A percentile compares a stretch with the other conserved stretches of the same genome.
Evolutionary conservation across 2,113 vertebrate genomes (phyloP).

Genomic region (Mobula hypostoma): DNA sequence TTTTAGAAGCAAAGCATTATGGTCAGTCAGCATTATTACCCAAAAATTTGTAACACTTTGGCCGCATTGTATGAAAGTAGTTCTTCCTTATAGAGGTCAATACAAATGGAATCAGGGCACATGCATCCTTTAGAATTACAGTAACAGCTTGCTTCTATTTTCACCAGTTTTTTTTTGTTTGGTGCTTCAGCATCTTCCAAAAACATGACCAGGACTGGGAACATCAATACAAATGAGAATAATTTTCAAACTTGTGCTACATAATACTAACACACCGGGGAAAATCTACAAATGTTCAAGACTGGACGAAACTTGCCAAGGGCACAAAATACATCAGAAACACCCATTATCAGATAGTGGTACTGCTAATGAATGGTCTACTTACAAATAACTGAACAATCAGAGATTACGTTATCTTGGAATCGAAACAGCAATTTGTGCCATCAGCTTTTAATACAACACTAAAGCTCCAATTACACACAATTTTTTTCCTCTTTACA

Average conservation of each 20-base stretch:
- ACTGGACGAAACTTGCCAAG: neutral
- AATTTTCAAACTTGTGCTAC: neutral
- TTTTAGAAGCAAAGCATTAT: neutral
- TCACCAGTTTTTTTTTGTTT: neutral
- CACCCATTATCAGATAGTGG: neutral
- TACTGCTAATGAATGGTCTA: neutral
- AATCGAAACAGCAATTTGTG: neutral
- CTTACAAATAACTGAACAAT: neutral
- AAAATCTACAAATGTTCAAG: neutral
- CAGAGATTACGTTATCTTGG: neutral
- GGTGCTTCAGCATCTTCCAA: neutral
- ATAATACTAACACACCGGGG: neutral
- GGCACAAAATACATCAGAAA: neutral
- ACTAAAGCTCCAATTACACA: neutral
- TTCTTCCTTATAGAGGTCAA: neutral
- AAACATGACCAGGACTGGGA: neutral
- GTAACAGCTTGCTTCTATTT: neutral
- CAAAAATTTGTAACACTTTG: neutral
- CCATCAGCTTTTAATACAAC: neutral
- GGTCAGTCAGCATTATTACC: neutral
- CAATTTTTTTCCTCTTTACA: neutral
- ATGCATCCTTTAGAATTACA: neutral
- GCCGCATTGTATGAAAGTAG: neutral
- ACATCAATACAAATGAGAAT: neutral
- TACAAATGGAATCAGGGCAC: neutral